A percentile compares a stretch with the other conserved stretches of the same genome.
Evolutionary conservation across 2,797 vertebrate species (phyloP).

Genomic region (Falco peregrinus): DNA sequence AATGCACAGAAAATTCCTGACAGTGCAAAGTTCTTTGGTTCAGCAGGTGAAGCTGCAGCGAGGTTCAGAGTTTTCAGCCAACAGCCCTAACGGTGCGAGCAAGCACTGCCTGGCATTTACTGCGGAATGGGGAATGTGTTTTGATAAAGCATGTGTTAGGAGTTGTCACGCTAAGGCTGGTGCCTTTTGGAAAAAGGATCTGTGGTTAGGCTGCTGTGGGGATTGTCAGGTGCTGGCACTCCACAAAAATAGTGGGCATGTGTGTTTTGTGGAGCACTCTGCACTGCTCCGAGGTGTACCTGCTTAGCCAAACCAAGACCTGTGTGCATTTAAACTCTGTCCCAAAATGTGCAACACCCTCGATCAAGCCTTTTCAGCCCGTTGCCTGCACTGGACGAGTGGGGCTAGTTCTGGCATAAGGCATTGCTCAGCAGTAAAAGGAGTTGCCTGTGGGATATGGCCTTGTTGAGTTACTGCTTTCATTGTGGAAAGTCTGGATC

Average conservation of each 20-base stretch:
- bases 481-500: neutral
- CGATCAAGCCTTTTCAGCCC: neutral
- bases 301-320: too few relatives aligned
- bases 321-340: accelerated
- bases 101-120: accelerated
- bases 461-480: neutral
- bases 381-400: accelerated
- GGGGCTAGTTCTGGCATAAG: neutral
- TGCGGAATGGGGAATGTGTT: accelerated
- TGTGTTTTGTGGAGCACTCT: neutral
- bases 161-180: accelerated
- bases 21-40: neutral
- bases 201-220: neutral
- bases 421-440: neutral
- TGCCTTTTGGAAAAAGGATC: neutral
- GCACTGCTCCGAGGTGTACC: accelerated
- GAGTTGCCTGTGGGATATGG: neutral
- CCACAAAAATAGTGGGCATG: neutral
- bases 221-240: accelerated
- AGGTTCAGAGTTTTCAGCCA: neutral
- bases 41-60: neutral
- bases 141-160: accelerated
- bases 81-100: neutral
- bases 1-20: neutral
- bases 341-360: neutral